These are phyloP conservation scores for Latrodectus geometricus DNA, from an alignment of 1,140 invertebrate genomes.

Conservation along the genomic window DNA sequence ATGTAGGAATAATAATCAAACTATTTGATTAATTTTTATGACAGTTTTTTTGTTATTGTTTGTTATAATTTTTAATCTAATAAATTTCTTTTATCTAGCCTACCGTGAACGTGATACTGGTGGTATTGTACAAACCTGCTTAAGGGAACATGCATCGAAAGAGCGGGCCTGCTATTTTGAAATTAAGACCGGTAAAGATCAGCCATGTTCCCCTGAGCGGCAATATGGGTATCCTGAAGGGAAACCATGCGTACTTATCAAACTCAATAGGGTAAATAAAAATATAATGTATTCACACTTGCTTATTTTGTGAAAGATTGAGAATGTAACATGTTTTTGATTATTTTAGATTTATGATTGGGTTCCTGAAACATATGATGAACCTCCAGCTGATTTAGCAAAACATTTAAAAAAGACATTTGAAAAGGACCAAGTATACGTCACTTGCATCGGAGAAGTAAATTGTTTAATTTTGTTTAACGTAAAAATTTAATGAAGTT, in stretches of 20 bases:
- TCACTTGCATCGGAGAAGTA: slow-evolving; percentile 85
- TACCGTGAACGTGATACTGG: slow-evolving; percentile 75
- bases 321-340: too few species aligned
- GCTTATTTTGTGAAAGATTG: background rate
- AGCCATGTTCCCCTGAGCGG: slow-evolving; percentile 76
- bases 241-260: slow-evolving; percentile 85
- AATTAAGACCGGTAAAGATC: slow-evolving; percentile 73
- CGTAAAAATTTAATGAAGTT: too few species aligned
- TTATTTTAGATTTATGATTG: slow-evolving; percentile 60
- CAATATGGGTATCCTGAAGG: slow-evolving; percentile 80
- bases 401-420: slow-evolving; percentile 75
- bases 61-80: too few species aligned
- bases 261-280: slow-evolving; percentile 81
- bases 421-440: slow-evolving; percentile 75
- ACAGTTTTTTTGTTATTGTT: too few species aligned
- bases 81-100: slow-evolving; percentile 68
- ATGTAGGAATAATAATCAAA: too few species aligned
- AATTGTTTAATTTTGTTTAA: background rate
- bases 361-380: slow-evolving; percentile 62
- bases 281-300: background rate
- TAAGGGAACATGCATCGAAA: slow-evolving; percentile 74
- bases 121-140: slow-evolving; percentile 73
- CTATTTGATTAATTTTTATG: too few species aligned
- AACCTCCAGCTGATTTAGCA: slow-evolving; percentile 74
- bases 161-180: slow-evolving; percentile 80